Evolutionary conservation across 2,888 invertebrate species (phyloP), one percentile per base, ranked within the genome.

Genomic region (Drosophila subquinaria): DNA sequence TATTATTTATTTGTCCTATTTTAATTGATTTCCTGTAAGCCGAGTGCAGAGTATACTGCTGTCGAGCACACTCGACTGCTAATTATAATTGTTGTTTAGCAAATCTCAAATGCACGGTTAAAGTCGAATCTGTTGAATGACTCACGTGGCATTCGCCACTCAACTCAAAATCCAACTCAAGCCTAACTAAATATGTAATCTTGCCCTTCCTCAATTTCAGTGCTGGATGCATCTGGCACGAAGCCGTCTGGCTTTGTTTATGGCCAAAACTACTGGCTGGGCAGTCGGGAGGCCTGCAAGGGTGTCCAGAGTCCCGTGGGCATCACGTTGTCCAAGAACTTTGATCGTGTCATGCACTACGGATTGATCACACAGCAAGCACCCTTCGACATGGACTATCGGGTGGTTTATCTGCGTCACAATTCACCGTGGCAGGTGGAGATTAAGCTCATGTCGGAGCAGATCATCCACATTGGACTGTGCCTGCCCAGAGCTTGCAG

Each of bases 181-280:
- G 13, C 27, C 1, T 20, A 5, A 27, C 38, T 52, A 52, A 55
- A 42, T 30, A 5, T 27, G 27, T 27, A 30, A 2, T 20, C 15
- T n/a, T 20, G n/a, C 15, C n/a, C 35, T 36, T 27, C 2, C 10
- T 13, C 36, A 0, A 2, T 11, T 35, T 0, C 36, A 93, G 95
- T 94, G 78, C 83, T 95, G 45, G 95, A 95, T 86, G 93, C 94
- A 4, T 95, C 94, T 59, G 95, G 95, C 11, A 90, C 90, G 13
- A 94, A 94, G 4, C 92, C 92, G 1, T 82, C 94, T 0, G 94
- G 94, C 3, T 95, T 95, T 81, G 83, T 94, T 1, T 94, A 94
- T 75, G 95, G 95, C 0, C 94, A 95, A 71, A 95, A 94, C 89
- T 94, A 93, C 56, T 95, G 95, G 95, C 77, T 95, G 38, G 95